Base-by-base conservation (phyloP, 2,888 invertebrate species). In the Ophion costatus region DNA sequence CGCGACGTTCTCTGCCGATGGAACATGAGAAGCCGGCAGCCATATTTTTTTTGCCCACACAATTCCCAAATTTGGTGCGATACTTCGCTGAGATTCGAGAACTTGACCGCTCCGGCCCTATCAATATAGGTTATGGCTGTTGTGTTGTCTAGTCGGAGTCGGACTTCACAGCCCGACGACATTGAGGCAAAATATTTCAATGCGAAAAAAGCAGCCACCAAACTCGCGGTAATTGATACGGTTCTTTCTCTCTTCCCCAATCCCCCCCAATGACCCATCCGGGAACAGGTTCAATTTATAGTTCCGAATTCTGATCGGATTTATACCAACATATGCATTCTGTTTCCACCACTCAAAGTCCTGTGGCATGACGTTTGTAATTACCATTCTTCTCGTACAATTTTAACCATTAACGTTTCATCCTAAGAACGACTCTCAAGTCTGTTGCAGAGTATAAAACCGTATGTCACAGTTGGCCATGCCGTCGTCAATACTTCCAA, bases 51-150 rank as follows among this genome's bases (percentile, higher is more conserved):
- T 17, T 38, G 14, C n/a, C 38, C 66, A n/a, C 66, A 66, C 38
- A 38, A 42, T 0, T 66, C n/a, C 66, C 66, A 66, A 38, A 20
- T 66, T 66, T 66, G 1, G 3, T 7, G 6, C 17, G 66, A 33
- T n/a, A 20, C 0, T 38, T 33, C 66, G 6, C 33, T 33, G 11
- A 64, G 38, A 6, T 17, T 6, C n/a, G 74, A 85, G 1, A 75
- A 81, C n/a, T 75, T 75, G 0, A 87, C 29, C 2, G 77, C 84
- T 0, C 80, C 83, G 2, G 77, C 61, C 24, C 33, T 83, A 51
- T 80, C 84, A 20, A 86, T 45, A 22, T 87, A 85, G 20, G 80
- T 10, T n/a, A n/a, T n/a, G n/a, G n/a, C n/a, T n/a, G n/a, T n/a
- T n/a, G n/a, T n/a, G n/a, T n/a, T n/a, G n/a, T 86, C 80, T 42